Evolutionary conservation across 2,888 invertebrate genomes (phyloP), one percentile per base, ranked within the genome.

Genomic region (Dicyrtoma fusca): DNA sequence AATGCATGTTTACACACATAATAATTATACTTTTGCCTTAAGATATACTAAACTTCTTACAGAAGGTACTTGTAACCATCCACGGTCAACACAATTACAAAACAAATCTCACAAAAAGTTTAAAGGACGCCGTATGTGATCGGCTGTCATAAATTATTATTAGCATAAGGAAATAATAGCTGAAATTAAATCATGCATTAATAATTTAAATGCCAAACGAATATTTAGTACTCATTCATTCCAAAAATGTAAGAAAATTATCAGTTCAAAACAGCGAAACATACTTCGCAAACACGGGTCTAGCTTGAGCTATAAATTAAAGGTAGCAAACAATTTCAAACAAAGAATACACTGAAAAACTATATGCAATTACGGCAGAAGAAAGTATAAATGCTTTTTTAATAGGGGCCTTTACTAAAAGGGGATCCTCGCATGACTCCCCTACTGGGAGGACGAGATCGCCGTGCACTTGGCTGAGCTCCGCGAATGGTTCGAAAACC

Each of bases 381-480:
- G 21, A 63, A 45, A 14, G 10, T 49, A 47, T 23, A 8, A 17
- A 49, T 59, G 47, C n/a, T 45, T 19, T 47, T 55, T 53, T 42
- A 53, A 21, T 62, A 65, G 23, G 66, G 65, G 13, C 66, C 61
- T 61, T 72, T 66, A 11, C 21, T 49, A 49, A 66, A 66, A n/a
- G 63, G 63, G 13, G 62, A 62, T 10, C 69, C 69, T 61, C 69
- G 25, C 34, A 55, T 25, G 5, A 44, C 47, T 42, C 78, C 79
- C 49, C 79, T 53, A 10, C 65, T 65, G 51, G 76, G 75, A 49
- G 79, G 79, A 45, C 80, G 68, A 21, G 77, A 77, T 21, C 80
- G 69, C 44, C 80, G 73, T 13, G 80, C 80, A 76, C 79, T 79
- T 68, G 74, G 78, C 47, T 71, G 74, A 57, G 66, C 68, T 21